phyloP scores from a whole-genome alignment of 2,797 vertebrate genomes.

The Macropus fuliginosus region DNA sequence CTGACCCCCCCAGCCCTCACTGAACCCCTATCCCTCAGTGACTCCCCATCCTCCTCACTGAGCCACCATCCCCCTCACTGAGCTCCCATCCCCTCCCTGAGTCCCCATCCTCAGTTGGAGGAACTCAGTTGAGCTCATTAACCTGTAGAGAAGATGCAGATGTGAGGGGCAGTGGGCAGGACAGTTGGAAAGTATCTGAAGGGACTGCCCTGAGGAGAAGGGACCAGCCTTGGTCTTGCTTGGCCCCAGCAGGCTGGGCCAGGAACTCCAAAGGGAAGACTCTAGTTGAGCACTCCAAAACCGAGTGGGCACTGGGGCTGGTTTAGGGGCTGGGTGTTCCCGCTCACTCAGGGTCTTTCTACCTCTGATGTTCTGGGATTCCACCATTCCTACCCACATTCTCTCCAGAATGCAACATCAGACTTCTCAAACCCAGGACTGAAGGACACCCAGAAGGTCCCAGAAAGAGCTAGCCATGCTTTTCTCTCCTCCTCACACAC shows the following conservation, averaged over 20 bases:
- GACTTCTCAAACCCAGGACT: neutral
- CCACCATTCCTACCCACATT: neutral
- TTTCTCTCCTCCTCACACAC: too few species aligned
- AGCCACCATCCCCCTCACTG: too few species aligned
- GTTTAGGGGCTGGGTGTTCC: too few species aligned
- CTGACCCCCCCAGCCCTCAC: too few species aligned
- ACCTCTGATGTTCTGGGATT: neutral
- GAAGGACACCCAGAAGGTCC: neutral
- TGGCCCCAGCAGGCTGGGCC: too few species aligned
- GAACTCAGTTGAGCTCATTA: neutral
- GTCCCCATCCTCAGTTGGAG: neutral
- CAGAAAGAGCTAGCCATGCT: neutral
- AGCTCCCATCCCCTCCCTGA: too few species aligned
- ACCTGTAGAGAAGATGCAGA: neutral
- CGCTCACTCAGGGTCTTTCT: too few species aligned
- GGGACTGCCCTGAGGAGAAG: neutral
- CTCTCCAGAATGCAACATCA: neutral
- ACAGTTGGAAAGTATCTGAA: neutral
- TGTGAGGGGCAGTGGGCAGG: neutral
- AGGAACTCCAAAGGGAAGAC: neutral
- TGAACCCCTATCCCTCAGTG: too few species aligned
- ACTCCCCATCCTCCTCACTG: too few species aligned
- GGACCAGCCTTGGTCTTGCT: neutral
- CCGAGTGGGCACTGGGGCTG: neutral
- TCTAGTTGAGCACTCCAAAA: neutral